phyloP scores from a whole-genome alignment of 2,888 invertebrate genomes.

The Ennomos quercinarius region DNA sequence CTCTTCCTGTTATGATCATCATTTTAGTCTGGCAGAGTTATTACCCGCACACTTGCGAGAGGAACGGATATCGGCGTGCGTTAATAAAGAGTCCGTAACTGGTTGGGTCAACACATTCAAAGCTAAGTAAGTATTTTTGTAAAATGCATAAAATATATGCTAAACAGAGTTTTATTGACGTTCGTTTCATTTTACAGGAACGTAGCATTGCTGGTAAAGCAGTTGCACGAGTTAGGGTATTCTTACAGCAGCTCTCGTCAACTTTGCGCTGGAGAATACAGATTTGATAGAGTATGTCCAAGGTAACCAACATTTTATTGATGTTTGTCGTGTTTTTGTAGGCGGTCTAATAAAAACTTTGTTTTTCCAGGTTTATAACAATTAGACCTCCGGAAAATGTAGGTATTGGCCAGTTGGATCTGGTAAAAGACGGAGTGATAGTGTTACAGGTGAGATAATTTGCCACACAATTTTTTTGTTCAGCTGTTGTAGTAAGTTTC shows the following conservation, averaged over 20 bases:
- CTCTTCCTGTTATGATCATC: neutral
- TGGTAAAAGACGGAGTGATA: conserved; percentile 75
- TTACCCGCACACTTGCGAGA: conserved; percentile 90
- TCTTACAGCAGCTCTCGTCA: conserved; percentile 72
- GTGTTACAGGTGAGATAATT: conserved; percentile 70
- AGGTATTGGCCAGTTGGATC: conserved; percentile 68
- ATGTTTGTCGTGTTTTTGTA: neutral
- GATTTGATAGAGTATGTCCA: conserved; percentile 86
- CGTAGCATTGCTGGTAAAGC: conserved; percentile 75
- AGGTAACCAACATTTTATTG: conserved; percentile 56
- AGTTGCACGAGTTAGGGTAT: conserved; percentile 74
- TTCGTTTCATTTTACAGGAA: conserved; percentile 57
- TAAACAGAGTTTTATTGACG: neutral
- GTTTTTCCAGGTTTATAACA: conserved; percentile 78
- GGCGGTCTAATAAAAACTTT: neutral
- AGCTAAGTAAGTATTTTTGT: conserved; percentile 80
- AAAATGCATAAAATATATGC: too few relatives aligned
- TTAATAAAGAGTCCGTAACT: conserved; percentile 85
- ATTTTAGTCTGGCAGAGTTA: conserved; percentile 85
- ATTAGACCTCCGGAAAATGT: conserved; percentile 68
- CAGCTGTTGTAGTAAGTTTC: too few relatives aligned
- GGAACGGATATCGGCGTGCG: conserved; percentile 87
- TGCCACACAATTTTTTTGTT: too few relatives aligned
- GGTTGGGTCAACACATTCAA: conserved; percentile 93
- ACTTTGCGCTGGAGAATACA: conserved; percentile 78